Percentiles rank a stretch among this genome's conserved stretches.
phyloP scores from a whole-genome alignment of 2,797 vertebrate genomes.

The Xenopus petersii region DNA sequence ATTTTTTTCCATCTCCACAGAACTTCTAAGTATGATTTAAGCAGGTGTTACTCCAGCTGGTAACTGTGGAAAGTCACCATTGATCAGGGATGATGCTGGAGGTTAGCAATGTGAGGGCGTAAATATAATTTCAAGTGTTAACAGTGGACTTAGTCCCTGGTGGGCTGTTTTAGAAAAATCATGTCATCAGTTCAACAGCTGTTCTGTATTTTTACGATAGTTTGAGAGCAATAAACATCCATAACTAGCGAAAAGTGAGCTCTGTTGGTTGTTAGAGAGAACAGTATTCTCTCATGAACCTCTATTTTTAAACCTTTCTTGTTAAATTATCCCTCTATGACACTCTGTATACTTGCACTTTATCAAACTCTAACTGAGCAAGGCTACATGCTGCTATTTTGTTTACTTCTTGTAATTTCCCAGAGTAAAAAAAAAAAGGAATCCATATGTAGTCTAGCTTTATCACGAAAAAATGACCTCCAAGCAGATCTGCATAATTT shows the following conservation, averaged over 20 bases:
- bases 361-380: slow-evolving; percentile 40
- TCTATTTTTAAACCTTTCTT: slow-evolving; percentile 59
- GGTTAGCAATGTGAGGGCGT: slow-evolving; percentile 69
- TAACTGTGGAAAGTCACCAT: slow-evolving; percentile 65
- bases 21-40: slow-evolving; percentile 54
- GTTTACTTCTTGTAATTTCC: slow-evolving; percentile 46
- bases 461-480: slow-evolving; percentile 20
- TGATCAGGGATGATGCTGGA: slow-evolving; percentile 63
- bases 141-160: slow-evolving; percentile 65
- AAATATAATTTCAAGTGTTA: slow-evolving; percentile 67
- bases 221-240: slow-evolving; percentile 65
- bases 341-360: slow-evolving; percentile 59
- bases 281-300: slow-evolving; percentile 64
- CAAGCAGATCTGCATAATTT: slow-evolving; percentile 26
- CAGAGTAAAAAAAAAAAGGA: slow-evolving; percentile 18
- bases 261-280: slow-evolving; percentile 61
- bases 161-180: slow-evolving; percentile 61
- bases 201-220: slow-evolving; percentile 66
- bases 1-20: slow-evolving; percentile 60
- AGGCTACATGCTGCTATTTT: slow-evolving; percentile 33
- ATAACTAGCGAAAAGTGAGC: slow-evolving; percentile 64
- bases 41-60: slow-evolving; percentile 73
- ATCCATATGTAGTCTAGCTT: slow-evolving; percentile 24
- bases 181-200: slow-evolving; percentile 67
- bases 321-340: slow-evolving; percentile 62